A percentile compares a stretch with the other conserved stretches of the same genome.
These are phyloP conservation scores for Toxonevra muliebris DNA, from an alignment of 2,888 invertebrate species.

Conservation along the genomic window DNA sequence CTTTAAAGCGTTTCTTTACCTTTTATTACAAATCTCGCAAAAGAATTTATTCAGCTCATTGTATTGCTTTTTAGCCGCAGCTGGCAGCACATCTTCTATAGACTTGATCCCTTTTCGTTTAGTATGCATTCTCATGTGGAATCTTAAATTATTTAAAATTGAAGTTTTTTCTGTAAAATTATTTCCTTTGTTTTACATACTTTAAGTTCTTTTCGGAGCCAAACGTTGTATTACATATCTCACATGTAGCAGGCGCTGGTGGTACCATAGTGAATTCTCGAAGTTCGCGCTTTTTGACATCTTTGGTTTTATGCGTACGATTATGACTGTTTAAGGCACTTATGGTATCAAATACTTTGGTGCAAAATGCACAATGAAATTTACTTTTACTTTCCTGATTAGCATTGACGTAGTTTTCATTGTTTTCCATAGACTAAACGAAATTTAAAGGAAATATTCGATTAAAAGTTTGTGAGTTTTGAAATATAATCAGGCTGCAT, in stretches of 20 bases:
- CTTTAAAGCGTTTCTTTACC: slow-evolving; percentile 42
- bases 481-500: too few relatives aligned
- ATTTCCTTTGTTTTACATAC: slow-evolving; percentile 36
- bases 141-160: slow-evolving; percentile 53
- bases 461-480: too few relatives aligned
- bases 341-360: slow-evolving; percentile 33
- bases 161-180: neutral
- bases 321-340: slow-evolving; percentile 38
- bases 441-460: too few relatives aligned
- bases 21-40: slow-evolving; percentile 69
- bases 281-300: neutral
- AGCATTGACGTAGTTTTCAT: too few relatives aligned
- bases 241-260: slow-evolving; percentile 62
- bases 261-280: neutral
- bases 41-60: slow-evolving; percentile 63
- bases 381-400: neutral
- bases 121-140: slow-evolving; percentile 80
- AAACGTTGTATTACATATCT: slow-evolving; percentile 75
- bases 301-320: slow-evolving; percentile 33
- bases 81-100: slow-evolving; percentile 58
- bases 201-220: slow-evolving; percentile 70
- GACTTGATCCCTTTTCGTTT: slow-evolving; percentile 68
- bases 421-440: too few relatives aligned
- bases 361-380: slow-evolving; percentile 36
- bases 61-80: slow-evolving; percentile 56